Percentiles rank a stretch among this genome's conserved stretches.
Conservation (phyloP, 2,113 vertebrate species). For the Salvelinus alpinus region DNA sequence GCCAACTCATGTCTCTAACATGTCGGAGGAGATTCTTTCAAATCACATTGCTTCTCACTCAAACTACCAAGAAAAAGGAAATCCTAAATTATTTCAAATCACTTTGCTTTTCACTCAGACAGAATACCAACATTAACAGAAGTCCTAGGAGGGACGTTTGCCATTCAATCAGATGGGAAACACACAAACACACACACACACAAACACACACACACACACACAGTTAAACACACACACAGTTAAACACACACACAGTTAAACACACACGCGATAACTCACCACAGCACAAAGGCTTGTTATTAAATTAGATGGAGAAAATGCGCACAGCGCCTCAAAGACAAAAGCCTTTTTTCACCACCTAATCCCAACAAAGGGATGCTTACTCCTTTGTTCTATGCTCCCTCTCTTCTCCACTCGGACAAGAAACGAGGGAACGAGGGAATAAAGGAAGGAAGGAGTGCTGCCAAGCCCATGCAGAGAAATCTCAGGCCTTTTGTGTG, state of each 20-base stretch:
- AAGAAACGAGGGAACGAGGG: constrained; percentile 36
- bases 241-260: neutral
- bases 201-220: neutral
- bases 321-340: constrained; percentile 59
- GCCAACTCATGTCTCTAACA: constrained; percentile 29
- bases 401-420: constrained; percentile 47
- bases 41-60: constrained; percentile 22
- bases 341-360: constrained; percentile 64
- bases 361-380: constrained; percentile 73
- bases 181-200: neutral
- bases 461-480: constrained; percentile 57
- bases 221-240: neutral
- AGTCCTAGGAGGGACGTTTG: constrained; percentile 16
- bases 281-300: constrained; percentile 57
- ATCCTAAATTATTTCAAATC: no score
- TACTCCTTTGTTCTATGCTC: constrained; percentile 66
- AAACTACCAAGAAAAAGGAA: neutral
- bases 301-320: constrained; percentile 69
- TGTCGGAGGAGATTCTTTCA: constrained; percentile 46
- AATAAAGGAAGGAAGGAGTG: constrained; percentile 34
- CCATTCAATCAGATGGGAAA: constrained; percentile 14
- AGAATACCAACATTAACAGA: constrained; percentile 17
- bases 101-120: neutral
- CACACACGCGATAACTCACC: neutral
- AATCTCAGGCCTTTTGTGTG: constrained; percentile 50